Evolutionary conservation across 2,113 vertebrate genomes (phyloP).

Genomic region (Corydoras sp.): DNA sequence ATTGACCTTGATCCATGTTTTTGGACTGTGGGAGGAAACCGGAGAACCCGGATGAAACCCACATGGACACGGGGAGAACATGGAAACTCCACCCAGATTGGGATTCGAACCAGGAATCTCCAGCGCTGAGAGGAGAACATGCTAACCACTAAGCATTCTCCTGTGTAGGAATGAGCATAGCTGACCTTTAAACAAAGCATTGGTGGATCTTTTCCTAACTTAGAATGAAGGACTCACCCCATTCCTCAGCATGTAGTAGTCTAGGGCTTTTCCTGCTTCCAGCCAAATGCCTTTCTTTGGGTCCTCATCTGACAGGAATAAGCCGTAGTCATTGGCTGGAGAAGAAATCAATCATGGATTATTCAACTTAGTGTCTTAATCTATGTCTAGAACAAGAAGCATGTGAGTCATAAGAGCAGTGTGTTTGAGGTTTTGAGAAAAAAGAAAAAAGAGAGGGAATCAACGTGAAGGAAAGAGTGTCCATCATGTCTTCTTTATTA

Average conservation of each 20-base stretch:
- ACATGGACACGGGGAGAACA: too few species aligned
- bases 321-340: conserved; percentile 90
- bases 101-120: too few species aligned
- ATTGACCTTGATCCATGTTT: too few species aligned
- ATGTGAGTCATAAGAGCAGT: neutral
- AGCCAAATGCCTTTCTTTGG: conserved; percentile 98
- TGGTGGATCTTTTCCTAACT: too few species aligned
- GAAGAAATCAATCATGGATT: conserved; percentile 27
- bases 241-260: conserved; percentile 98
- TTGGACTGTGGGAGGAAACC: too few species aligned
- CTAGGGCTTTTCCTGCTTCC: conserved; percentile 91
- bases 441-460: neutral
- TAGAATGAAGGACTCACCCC: conserved; percentile 71
- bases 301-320: conserved; percentile 95
- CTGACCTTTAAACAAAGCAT: too few species aligned
- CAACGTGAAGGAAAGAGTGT: too few species aligned
- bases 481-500: too few species aligned
- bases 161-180: neutral
- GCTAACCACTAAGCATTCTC: neutral
- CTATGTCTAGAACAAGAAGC: neutral
- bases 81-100: too few species aligned
- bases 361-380: neutral
- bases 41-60: too few species aligned
- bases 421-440: neutral
- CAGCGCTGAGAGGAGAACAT: too few species aligned